Conservation (phyloP, 2,888 invertebrate species). For the Craniophora ligustri region DNA sequence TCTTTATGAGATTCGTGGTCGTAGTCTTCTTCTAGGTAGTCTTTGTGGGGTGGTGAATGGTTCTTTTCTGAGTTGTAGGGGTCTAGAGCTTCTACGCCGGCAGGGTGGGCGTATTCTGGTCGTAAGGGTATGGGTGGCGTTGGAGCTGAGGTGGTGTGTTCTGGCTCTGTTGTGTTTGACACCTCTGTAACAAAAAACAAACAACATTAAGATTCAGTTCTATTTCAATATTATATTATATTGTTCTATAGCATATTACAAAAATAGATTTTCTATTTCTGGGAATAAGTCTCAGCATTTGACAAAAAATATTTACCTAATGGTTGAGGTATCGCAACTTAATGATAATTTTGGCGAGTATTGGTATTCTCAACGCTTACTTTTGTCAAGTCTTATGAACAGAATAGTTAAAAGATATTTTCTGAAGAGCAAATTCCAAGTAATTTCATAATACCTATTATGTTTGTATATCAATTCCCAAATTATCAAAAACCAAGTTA, state of each 20-base stretch:
- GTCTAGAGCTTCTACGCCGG: constrained; percentile 82
- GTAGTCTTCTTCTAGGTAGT: constrained; percentile 85
- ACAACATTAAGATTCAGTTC: background rate
- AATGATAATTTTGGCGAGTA: too few species aligned
- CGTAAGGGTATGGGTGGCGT: constrained; percentile 79
- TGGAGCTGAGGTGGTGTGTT: constrained; percentile 70
- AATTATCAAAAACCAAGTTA: constrained; percentile 9
- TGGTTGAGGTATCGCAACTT: too few species aligned
- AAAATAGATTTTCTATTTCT: too few species aligned
- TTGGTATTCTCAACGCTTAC: too few species aligned
- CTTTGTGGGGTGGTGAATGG: constrained; percentile 74
- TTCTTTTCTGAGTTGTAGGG: constrained; percentile 85
- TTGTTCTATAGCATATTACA: too few species aligned
- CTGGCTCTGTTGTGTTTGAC: constrained; percentile 76
- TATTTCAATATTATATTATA: background rate
- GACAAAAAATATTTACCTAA: too few species aligned
- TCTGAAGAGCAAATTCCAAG: background rate
- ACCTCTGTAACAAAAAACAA: constrained; percentile 75
- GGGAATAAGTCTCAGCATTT: too few species aligned
- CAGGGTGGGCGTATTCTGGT: constrained; percentile 85
- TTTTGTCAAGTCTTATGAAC: background rate
- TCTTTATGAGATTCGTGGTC: constrained; percentile 83
- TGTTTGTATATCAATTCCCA: background rate
- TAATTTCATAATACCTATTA: background rate
- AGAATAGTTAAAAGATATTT: constrained; percentile 4